These are phyloP conservation scores for Pangasianodon gigas DNA, from an alignment of 2,113 vertebrate genomes.

Conservation along the genomic window DNA sequence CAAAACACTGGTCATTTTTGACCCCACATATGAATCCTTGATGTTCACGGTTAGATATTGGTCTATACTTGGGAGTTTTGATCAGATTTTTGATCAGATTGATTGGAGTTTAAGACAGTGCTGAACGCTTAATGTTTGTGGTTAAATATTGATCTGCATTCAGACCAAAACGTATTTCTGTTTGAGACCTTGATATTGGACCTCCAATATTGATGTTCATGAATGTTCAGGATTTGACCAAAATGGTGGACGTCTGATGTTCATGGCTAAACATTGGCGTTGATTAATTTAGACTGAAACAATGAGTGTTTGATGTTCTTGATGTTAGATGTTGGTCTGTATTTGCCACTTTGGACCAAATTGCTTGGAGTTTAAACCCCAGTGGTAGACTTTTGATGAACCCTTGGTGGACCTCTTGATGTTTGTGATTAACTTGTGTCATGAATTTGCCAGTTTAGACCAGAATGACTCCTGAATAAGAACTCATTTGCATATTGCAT, in stretches of 20 bases:
- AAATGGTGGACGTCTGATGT: not conserved
- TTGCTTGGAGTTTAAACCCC: not conserved
- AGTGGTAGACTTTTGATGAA: not conserved
- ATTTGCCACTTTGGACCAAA: not conserved
- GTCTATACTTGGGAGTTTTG: not conserved
- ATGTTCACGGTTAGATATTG: no score
- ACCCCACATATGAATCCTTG: not conserved
- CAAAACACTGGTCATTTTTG: not conserved
- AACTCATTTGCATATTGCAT: not conserved
- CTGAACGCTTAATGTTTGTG: not conserved
- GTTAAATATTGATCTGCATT: not conserved
- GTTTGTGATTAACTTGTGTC: not conserved
- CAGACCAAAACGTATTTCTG: not conserved
- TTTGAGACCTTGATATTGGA: not conserved
- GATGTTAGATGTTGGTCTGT: not conserved
- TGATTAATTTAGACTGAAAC: not conserved
- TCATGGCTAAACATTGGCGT: not conserved
- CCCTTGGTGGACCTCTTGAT: not conserved
- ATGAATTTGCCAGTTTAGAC: not conserved
- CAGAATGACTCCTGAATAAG: not conserved
- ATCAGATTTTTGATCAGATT: not conserved
- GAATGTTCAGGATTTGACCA: not conserved
- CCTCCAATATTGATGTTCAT: not conserved
- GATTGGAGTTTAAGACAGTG: not conserved
- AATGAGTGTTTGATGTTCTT: not conserved